Evolutionary conservation across 2,797 vertebrate species (phyloP).

Genomic region (Sorex maritimensis): DNA sequence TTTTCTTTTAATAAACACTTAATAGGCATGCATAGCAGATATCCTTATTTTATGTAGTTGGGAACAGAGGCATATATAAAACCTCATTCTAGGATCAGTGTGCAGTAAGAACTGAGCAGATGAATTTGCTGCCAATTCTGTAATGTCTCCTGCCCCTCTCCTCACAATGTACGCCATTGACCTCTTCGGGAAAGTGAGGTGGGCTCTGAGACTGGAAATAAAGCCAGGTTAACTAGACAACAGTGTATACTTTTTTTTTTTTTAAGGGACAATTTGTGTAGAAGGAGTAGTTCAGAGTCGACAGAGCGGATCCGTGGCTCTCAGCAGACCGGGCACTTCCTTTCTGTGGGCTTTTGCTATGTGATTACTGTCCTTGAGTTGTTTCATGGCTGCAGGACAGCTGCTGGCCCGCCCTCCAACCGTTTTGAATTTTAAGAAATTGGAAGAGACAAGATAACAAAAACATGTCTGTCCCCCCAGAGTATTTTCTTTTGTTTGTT

Average conservation of each 20-base stretch:
- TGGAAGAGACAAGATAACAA: slow-evolving; percentile 15
- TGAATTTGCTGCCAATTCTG: neutral
- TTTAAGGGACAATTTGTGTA: neutral
- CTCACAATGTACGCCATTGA: too few species aligned
- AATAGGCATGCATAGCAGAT: neutral
- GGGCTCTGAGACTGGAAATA: neutral
- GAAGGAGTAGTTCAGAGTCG: neutral
- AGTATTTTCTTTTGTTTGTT: neutral
- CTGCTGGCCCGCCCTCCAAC: neutral
- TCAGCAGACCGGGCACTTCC: fast-evolving
- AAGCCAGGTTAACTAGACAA: neutral
- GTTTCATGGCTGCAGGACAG: neutral
- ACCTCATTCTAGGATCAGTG: neutral
- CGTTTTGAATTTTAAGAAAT: slow-evolving; percentile 18
- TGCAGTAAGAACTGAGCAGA: neutral
- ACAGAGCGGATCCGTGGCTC: too few species aligned
- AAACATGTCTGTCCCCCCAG: neutral
- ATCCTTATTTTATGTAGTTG: neutral
- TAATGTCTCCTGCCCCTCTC: neutral
- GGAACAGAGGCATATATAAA: neutral
- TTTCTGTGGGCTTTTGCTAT: neutral
- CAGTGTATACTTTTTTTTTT: neutral
- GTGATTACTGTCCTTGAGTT: neutral
- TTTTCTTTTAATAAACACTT: slow-evolving; percentile 17
- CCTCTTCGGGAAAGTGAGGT: neutral